Conservation (phyloP, 2,113 vertebrate genomes). For the Thryonomys swinderianus region DNA sequence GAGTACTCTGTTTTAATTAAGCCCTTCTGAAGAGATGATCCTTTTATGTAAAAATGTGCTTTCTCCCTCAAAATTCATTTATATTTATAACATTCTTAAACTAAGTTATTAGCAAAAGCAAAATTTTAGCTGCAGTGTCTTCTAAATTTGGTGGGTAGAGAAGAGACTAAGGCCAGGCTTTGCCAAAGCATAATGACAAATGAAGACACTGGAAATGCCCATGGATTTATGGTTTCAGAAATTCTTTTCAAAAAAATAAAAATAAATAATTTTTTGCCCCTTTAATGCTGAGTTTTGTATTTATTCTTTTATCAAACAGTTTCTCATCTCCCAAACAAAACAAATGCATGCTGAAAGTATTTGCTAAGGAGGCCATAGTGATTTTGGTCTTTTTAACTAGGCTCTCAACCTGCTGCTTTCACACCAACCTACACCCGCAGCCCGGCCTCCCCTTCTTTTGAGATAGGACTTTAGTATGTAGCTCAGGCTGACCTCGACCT, state of each 20-base stretch:
- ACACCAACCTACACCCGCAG: not conserved
- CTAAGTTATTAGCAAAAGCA: slow-evolving; percentile 56
- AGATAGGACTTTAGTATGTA: not conserved
- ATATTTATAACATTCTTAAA: slow-evolving; percentile 75
- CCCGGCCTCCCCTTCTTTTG: not conserved
- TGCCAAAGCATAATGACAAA: not conserved
- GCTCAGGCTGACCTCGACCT: not conserved
- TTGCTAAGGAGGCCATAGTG: not conserved
- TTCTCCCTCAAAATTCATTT: slow-evolving; percentile 45
- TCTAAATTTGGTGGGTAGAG: not conserved
- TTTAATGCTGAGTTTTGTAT: not conserved
- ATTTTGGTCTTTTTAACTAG: not conserved
- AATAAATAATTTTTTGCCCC: not conserved
- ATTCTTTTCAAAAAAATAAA: not conserved
- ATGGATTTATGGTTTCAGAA: not conserved
- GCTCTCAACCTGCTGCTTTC: not conserved
- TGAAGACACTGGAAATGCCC: not conserved
- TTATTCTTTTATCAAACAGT: slow-evolving; percentile 16
- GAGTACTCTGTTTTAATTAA: slow-evolving; percentile 76
- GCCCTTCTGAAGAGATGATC: slow-evolving; percentile 65
- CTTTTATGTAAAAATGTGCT: slow-evolving; percentile 68
- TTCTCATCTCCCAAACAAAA: not conserved
- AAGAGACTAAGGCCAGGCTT: not conserved
- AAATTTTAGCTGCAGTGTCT: slow-evolving; percentile 25
- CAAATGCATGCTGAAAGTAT: not conserved